Evolutionary conservation across 2,113 vertebrate species (phyloP), one percentile per base, ranked within the genome.

Genomic region (Prinia subflava): DNA sequence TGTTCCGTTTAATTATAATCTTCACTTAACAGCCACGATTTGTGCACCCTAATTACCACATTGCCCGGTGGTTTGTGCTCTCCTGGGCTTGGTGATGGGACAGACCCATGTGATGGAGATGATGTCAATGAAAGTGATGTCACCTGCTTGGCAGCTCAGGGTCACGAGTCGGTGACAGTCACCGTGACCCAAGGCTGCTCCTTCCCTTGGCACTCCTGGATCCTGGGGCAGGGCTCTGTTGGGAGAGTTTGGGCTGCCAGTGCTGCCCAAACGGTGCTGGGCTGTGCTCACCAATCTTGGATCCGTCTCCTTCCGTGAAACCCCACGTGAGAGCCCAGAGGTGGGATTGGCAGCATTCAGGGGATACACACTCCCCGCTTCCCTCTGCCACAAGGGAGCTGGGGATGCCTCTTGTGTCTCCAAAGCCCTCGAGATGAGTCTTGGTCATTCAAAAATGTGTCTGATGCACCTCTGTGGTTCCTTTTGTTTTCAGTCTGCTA

Each of bases 281-380:
- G 35, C 9, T 0, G 0, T n/a, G 64, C 15, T 83, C 4, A 3
- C 33, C 60, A 3, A 0, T 46, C 50, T 20, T 16, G 8, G 59
- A 21, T 46, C 44, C 21, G 1, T 52, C 77, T 87, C 12, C 1
- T 35, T 15, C 30, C 1, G 0, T 25, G 44, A 55, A 67, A 52
- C 42, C 41, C 42, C 41, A 4, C 0, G 4, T 25, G n/a, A 50
- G 87, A 95, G 35, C 27, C 8, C 1, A 15, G 52, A 47, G 49
- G 2, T 23, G 41, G 73, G 28, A n/a, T 65, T 42, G 52, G 4
- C 22, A 8, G 73, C 2, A 13, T 42, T 67, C 0, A 5, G 49
- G 57, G 70, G 19, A 21, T 52, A 1, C 30, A 7, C 13, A 13
- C 60, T 41, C 42, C 69, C 68, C 47, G 31, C 31, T 62, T 68